These are phyloP conservation scores for Drosophila murphyi DNA, from an alignment of 1,140 invertebrate species.

Conservation along the genomic window DNA sequence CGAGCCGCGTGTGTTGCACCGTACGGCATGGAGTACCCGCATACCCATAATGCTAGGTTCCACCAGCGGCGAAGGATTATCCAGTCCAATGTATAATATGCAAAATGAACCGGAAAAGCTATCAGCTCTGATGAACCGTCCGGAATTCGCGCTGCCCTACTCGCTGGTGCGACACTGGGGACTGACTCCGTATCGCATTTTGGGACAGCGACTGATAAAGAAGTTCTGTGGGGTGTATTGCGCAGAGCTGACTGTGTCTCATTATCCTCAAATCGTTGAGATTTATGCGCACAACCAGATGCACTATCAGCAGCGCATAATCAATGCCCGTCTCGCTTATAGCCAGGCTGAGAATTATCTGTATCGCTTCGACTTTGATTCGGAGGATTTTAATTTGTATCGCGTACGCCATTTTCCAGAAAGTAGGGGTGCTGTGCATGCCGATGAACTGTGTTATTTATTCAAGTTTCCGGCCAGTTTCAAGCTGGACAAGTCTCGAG, in stretches of 20 bases:
- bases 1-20: conserved; percentile 52
- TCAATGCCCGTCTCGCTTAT: conserved; percentile 66
- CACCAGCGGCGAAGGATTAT: conserved; percentile 50
- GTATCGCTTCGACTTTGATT: conserved; percentile 84
- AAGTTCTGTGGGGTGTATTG: conserved; percentile 30
- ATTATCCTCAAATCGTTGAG: not conserved
- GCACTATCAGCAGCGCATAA: conserved; percentile 70
- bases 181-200: conserved; percentile 19
- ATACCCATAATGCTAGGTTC: conserved; percentile 66
- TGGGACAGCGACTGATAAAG: conserved; percentile 47
- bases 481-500: conserved; percentile 74
- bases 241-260: conserved; percentile 1
- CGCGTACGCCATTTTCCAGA: conserved; percentile 43
- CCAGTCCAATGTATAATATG: not conserved
- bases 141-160: conserved; percentile 47
- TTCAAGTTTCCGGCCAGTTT: conserved; percentile 85
- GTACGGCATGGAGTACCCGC: conserved; percentile 59
- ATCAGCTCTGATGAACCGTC: conserved; percentile 8
- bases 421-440: conserved; percentile 85
- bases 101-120: conserved; percentile 23
- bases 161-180: conserved; percentile 30
- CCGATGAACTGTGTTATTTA: conserved; percentile 88
- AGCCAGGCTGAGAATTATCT: conserved; percentile 80
- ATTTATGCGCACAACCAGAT: conserved; percentile 58
- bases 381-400: conserved; percentile 70